Percentiles rank a stretch among this genome's conserved stretches.
phyloP scores from a whole-genome alignment of 2,113 vertebrate genomes.

The Terrapene triunguis region DNA sequence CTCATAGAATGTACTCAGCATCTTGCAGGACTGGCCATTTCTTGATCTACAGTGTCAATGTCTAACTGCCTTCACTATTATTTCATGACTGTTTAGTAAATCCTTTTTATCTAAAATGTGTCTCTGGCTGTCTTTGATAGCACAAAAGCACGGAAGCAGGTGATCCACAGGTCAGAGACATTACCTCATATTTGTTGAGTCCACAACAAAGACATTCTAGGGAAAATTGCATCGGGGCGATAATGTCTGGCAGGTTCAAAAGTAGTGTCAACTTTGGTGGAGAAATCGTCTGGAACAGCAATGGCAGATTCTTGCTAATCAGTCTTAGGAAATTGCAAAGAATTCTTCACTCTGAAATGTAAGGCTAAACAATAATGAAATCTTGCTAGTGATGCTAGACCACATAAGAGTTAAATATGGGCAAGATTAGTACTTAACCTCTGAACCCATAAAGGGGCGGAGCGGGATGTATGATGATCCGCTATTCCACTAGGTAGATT shows the following conservation, averaged over 20 bases:
- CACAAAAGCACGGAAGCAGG: constrained; percentile 66
- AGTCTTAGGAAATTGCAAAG: constrained; percentile 4
- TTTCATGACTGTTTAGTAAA: constrained; percentile 52
- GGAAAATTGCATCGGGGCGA: neutral
- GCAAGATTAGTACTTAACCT: neutral
- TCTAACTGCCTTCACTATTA: constrained; percentile 43
- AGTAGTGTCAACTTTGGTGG: constrained; percentile 35
- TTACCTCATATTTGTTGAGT: constrained; percentile 70
- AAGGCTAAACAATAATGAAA: constrained; percentile 11
- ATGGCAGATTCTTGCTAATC: neutral
- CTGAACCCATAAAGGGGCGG: neutral
- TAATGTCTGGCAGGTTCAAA: constrained; percentile 32
- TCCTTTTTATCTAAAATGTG: constrained; percentile 16
- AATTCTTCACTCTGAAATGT: neutral
- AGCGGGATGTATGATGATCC: neutral
- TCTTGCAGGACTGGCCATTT: constrained; percentile 39
- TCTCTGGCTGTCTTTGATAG: constrained; percentile 62
- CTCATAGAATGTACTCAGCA: neutral
- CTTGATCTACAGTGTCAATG: constrained; percentile 44
- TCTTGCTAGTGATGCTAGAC: neutral
- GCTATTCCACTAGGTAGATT: neutral
- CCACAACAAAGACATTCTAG: constrained; percentile 50
- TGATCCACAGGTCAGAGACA: constrained; percentile 70
- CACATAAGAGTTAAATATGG: neutral
- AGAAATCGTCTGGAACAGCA: neutral